Evolutionary conservation across 2,888 invertebrate species (phyloP), one percentile per base, ranked within the genome.

Genomic region (Drosophila paramelanica): DNA sequence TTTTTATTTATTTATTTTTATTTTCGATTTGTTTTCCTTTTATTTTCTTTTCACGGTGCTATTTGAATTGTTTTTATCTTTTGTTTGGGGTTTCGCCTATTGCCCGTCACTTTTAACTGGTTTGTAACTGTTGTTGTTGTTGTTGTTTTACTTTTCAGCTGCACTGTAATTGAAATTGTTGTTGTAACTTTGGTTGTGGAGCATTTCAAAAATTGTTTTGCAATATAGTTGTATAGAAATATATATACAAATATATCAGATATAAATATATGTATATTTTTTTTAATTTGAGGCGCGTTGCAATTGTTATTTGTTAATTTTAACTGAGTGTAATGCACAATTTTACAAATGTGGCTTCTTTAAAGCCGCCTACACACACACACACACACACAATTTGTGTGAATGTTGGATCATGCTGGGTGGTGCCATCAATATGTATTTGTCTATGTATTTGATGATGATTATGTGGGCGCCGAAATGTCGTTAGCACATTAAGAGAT

Each of bases 161-260:
- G 86, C 85, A 88, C 85, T 85, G 85, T 82, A 85, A 85, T 85
- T 76, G 81, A 73, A 86, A 80, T 79, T 77, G 67, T 77, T 83
- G 59, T 62, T 60, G 67, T 73, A n/a, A 11, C 14, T 78, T 33
- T 46, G 65, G 11, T 47, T 49, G 17, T 43, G 64, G 60, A 45
- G 57, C 60, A 55, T 62, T 66, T 57, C 52, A 68, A 79, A 68
- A 47, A 67, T 73, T 81, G 69, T 64, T 69, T 42, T 45, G 33
- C 43, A 42, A 59, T n/a, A 23, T 23, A 11, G 14, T n/a, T n/a
- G 49, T 33, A 17, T 31, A n/a, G 0, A 56, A 25, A 39, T 42
- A 14, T 14, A n/a, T 39, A 14, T 51, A 8, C 6, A 3, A 10
- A 17, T 36, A 43, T 38, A 43, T 39, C 10, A 10, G 10, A 39